phyloP scores from a whole-genome alignment of 2,888 invertebrate genomes.

The Corbicula japonica region DNA sequence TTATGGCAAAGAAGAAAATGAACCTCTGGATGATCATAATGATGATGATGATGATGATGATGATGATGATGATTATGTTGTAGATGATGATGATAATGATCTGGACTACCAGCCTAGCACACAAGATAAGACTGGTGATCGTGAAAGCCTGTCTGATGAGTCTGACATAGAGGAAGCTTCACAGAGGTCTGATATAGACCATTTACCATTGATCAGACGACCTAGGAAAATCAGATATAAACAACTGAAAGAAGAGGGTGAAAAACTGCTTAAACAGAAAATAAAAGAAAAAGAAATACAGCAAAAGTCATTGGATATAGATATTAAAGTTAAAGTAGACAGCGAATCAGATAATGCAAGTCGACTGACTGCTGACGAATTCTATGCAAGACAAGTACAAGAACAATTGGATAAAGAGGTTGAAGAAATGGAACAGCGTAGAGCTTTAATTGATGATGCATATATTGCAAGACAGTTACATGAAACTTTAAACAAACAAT shows the following conservation, averaged over 20 bases:
- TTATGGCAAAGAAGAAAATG: no score
- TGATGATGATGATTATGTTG: slow-evolving; percentile 3
- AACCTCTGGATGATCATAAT: no score
- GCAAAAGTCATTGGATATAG: not conserved
- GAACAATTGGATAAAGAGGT: slow-evolving; percentile 39
- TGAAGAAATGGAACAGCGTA: not conserved
- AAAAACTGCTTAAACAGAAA: not conserved
- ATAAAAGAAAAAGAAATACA: slow-evolving; percentile 1
- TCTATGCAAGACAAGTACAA: slow-evolving; percentile 39
- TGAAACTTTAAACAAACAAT: slow-evolving; percentile 36
- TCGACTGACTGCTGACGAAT: slow-evolving; percentile 28
- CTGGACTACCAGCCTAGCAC: slow-evolving; percentile 50
- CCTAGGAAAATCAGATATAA: slow-evolving; percentile 36
- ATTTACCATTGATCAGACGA: slow-evolving; percentile 33
- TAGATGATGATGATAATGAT: slow-evolving; percentile 38
- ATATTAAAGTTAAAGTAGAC: slow-evolving; percentile 20
- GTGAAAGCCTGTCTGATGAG: slow-evolving; percentile 12
- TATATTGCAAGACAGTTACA: slow-evolving; percentile 52
- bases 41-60: slow-evolving; percentile 1
- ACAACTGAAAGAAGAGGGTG: slow-evolving; percentile 29
- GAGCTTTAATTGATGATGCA: slow-evolving; percentile 39
- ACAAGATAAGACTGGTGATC: slow-evolving; percentile 15
- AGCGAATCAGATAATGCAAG: not conserved
- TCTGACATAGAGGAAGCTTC: slow-evolving; percentile 14
- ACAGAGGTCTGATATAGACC: slow-evolving; percentile 17